Conservation (phyloP, 2,888 invertebrate genomes). For the Ormyrus thymus region DNA sequence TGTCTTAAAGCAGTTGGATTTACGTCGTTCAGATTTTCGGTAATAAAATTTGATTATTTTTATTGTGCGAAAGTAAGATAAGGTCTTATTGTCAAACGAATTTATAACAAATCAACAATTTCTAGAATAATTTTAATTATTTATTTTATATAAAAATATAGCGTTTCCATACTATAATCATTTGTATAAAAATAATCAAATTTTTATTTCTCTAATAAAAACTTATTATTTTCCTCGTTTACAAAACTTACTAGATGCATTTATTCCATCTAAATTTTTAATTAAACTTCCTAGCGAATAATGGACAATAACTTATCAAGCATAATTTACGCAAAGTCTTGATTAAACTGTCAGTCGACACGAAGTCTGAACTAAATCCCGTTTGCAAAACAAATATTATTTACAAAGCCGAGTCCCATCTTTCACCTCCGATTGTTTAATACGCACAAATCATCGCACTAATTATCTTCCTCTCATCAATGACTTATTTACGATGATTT, state of each 20-base stretch:
- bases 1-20: background rate
- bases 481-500: background rate
- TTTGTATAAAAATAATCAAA: conserved; percentile 43
- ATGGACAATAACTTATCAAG: background rate
- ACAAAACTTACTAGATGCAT: background rate
- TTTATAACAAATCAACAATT: conserved; percentile 1
- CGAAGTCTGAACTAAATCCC: background rate
- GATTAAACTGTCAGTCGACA: too few relatives aligned
- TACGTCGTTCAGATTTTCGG: background rate
- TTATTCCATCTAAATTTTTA: background rate
- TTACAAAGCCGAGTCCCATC: too few relatives aligned
- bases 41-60: conserved; percentile 16
- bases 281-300: background rate
- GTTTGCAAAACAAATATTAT: background rate
- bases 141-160: conserved; percentile 45
- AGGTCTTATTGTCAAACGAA: background rate
- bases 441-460: conserved; percentile 36
- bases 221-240: background rate
- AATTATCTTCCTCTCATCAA: conserved; percentile 2
- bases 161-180: conserved; percentile 14
- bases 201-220: conserved; percentile 14
- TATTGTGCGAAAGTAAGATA: conserved; percentile 11
- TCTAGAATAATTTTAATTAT: background rate
- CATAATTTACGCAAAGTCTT: too few relatives aligned
- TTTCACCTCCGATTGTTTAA: conserved; percentile 10